phyloP scores from a whole-genome alignment of 2,797 vertebrate genomes.

The Discoglossus pictus region DNA sequence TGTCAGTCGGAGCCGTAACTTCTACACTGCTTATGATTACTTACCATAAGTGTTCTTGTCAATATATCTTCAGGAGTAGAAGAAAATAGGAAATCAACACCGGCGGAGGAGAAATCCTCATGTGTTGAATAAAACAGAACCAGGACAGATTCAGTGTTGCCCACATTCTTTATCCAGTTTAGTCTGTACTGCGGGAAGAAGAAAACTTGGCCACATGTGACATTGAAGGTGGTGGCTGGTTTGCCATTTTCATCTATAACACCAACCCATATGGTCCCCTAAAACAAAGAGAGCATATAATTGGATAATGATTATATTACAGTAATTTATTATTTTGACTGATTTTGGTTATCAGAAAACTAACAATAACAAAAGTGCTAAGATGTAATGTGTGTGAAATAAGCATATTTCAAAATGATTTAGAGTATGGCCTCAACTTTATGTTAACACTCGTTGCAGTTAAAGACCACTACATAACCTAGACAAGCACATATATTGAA shows the following conservation, averaged over 20 bases:
- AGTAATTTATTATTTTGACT: background rate
- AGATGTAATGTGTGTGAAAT: too few species aligned
- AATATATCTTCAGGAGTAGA: slow-evolving; percentile 10
- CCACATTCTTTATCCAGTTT: slow-evolving; percentile 24
- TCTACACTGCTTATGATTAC: too few species aligned
- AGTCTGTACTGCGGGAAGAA: slow-evolving; percentile 10
- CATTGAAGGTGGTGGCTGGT: slow-evolving; percentile 1
- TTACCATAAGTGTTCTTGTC: background rate
- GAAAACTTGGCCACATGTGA: slow-evolving; percentile 12
- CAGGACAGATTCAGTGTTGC: background rate
- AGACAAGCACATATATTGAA: too few species aligned
- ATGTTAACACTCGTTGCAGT: too few species aligned
- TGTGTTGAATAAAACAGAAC: slow-evolving; percentile 18
- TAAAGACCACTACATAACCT: too few species aligned
- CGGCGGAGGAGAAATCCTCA: slow-evolving; percentile 1
- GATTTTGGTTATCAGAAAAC: too few species aligned
- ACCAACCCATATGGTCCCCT: slow-evolving; percentile 16
- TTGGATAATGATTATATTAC: background rate
- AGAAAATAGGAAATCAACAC: background rate
- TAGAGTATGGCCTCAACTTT: too few species aligned
- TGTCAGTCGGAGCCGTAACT: too few species aligned
- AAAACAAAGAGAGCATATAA: background rate
- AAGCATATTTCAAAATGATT: too few species aligned
- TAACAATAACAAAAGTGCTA: too few species aligned
- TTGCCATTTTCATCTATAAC: background rate